phyloP scores from a whole-genome alignment of 2,797 vertebrate genomes.

The Sebastes baramenuke region DNA sequence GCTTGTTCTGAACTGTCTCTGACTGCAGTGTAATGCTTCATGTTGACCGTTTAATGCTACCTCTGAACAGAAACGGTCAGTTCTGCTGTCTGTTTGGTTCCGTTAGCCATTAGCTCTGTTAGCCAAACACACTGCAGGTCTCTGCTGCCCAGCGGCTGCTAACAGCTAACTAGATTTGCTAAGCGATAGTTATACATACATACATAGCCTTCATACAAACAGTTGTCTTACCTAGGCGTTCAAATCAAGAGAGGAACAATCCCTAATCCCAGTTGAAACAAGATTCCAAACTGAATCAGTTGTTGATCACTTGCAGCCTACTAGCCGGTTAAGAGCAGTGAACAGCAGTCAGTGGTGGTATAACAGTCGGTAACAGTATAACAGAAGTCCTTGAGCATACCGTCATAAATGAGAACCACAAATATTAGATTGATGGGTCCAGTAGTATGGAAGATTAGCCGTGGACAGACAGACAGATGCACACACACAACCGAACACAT shows the following conservation, averaged over 20 bases:
- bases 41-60: neutral
- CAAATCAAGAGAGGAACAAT: too few species aligned
- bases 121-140: too few species aligned
- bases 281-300: neutral
- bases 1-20: too few species aligned
- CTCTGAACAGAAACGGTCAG: neutral
- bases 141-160: neutral
- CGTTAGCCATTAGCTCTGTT: too few species aligned
- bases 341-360: too few species aligned
- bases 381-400: neutral
- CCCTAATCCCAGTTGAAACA: too few species aligned
- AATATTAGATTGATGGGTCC: neutral
- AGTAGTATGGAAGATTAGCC: neutral
- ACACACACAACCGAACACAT: neutral
- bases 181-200: neutral
- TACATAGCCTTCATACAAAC: too few species aligned
- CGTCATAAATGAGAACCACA: neutral
- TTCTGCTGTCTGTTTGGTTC: neutral
- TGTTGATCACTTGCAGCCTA: neutral
- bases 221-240: too few species aligned
- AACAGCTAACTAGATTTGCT: neutral
- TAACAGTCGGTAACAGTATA: too few species aligned
- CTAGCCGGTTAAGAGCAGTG: too few species aligned
- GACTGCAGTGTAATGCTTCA: neutral
- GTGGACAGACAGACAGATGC: neutral